Evolutionary conservation across 2,888 invertebrate genomes (phyloP).

Genomic region (Fragum fragum): DNA sequence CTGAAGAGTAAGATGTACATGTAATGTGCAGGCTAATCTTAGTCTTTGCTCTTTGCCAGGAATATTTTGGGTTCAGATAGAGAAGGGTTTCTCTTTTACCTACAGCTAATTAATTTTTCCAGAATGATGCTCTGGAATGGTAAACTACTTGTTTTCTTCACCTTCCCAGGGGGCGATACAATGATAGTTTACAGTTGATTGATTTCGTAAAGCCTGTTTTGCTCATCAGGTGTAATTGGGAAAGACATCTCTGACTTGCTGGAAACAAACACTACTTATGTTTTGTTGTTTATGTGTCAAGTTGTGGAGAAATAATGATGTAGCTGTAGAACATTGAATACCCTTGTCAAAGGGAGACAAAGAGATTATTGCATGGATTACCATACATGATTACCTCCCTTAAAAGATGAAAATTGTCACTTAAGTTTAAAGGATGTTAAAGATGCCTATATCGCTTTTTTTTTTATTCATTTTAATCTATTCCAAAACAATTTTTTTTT

Average conservation of each 20-base stretch:
- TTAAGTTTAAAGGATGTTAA: no score
- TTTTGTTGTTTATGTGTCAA: constrained; percentile 20
- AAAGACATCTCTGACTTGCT: constrained; percentile 16
- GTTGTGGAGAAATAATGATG: not conserved
- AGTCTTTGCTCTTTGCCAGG: no score
- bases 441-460: no score
- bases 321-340: not conserved
- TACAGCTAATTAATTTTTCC: not conserved
- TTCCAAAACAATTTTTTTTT: no score
- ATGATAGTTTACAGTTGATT: constrained; percentile 21
- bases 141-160: not conserved
- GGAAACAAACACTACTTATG: constrained; percentile 13
- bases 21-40: no score
- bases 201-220: constrained; percentile 9
- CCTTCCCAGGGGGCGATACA: not conserved
- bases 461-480: no score
- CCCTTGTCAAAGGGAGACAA: constrained; percentile 8
- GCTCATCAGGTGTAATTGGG: constrained; percentile 14
- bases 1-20: no score
- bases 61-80: not conserved
- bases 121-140: not conserved
- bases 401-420: no score
- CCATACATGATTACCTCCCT: not conserved
- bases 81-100: not conserved
- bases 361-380: not conserved